Conservation (phyloP, 2,113 vertebrate species). For the Columba livia region DNA sequence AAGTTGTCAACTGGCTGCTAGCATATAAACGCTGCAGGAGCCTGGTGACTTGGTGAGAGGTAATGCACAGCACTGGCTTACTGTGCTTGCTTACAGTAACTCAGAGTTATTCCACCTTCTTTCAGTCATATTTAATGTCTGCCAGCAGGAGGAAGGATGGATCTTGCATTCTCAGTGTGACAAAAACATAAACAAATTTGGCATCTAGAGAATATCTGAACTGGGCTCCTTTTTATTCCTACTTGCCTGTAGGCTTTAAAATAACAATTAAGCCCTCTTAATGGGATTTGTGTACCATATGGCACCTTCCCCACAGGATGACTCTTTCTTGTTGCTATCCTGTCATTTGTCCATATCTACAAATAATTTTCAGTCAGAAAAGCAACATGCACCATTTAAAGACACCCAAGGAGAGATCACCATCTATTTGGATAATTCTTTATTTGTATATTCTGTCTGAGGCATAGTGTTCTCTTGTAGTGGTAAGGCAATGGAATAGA, state of each 20-base stretch:
- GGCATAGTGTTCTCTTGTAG: not conserved
- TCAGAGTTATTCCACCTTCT: not conserved
- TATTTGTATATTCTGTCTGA: not conserved
- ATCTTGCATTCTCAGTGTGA: not conserved
- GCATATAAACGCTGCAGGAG: fast-evolving
- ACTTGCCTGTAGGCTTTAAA: conserved; percentile 15
- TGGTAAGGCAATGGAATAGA: not conserved
- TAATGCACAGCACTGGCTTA: not conserved
- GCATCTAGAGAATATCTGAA: not conserved
- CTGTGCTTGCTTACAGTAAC: not conserved
- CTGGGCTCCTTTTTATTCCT: not conserved
- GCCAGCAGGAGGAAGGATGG: not conserved
- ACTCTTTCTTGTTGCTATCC: not conserved
- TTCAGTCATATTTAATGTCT: not conserved
- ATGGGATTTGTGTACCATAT: conserved; percentile 54
- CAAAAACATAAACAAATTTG: not conserved
- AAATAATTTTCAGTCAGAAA: not conserved
- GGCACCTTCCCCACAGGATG: conserved; percentile 29
- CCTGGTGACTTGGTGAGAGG: no score
- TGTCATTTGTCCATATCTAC: not conserved
- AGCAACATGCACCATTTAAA: not conserved
- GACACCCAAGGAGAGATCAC: not conserved
- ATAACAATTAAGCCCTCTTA: conserved; percentile 56
- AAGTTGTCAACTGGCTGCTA: not conserved
- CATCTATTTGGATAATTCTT: not conserved